phyloP scores from a whole-genome alignment of 1,140 invertebrate genomes.

The Sycobia sp. region DNA sequence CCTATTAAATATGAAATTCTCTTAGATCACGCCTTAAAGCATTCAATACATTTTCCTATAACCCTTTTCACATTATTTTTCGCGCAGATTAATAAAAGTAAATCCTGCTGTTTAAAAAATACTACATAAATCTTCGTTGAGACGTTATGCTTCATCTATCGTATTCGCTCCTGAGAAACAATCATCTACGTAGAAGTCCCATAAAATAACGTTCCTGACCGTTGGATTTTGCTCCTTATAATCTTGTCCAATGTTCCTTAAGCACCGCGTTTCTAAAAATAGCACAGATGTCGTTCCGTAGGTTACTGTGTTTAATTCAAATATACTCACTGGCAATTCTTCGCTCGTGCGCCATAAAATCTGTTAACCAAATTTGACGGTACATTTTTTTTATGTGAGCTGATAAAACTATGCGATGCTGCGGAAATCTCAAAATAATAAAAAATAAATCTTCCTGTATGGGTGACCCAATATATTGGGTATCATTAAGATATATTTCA shows the following conservation, averaged over 20 bases:
- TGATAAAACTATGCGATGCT: slow-evolving; percentile 32
- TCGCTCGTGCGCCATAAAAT: slow-evolving; percentile 36
- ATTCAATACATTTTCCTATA: too few relatives aligned
- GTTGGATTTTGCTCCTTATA: slow-evolving; percentile 4
- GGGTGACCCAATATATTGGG: slow-evolving; percentile 35
- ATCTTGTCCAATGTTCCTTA: slow-evolving; percentile 12
- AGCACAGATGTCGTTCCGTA: slow-evolving; percentile 17
- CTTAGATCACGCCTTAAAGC: too few relatives aligned
- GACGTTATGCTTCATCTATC: background rate
- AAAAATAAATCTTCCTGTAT: slow-evolving; percentile 35
- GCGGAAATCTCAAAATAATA: slow-evolving; percentile 30
- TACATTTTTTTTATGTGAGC: slow-evolving; percentile 43
- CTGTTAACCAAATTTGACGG: slow-evolving; percentile 31
- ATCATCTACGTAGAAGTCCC: slow-evolving; percentile 40
- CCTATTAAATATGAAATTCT: too few relatives aligned
- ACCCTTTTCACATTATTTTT: too few relatives aligned
- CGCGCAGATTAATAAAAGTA: too few relatives aligned
- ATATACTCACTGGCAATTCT: slow-evolving; percentile 3
- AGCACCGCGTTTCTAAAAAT: slow-evolving; percentile 19
- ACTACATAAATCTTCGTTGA: too few relatives aligned
- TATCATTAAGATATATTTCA: slow-evolving; percentile 45
- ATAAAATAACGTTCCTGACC: slow-evolving; percentile 33
- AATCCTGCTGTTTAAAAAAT: too few relatives aligned
- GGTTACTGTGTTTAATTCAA: slow-evolving; percentile 27
- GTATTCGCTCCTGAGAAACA: slow-evolving; percentile 34